Conservation (phyloP, 2,797 vertebrate species). For the Cyclura pinguis region DNA sequence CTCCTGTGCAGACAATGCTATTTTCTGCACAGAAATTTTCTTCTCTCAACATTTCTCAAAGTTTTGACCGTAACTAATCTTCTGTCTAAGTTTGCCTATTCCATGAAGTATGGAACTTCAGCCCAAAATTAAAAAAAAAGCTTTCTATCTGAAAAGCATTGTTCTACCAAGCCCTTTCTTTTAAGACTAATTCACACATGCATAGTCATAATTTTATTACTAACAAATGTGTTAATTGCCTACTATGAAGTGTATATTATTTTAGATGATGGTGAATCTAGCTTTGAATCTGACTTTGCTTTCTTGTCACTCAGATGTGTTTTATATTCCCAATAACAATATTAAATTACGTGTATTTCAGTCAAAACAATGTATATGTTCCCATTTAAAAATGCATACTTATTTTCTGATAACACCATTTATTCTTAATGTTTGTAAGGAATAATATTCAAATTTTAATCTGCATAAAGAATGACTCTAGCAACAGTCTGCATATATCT, state of each 20-base stretch:
- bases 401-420: slow-evolving; percentile 18
- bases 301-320: background rate
- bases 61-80: background rate
- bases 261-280: background rate
- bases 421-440: slow-evolving; percentile 32
- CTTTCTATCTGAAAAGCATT: background rate
- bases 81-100: background rate
- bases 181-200: background rate
- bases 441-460: slow-evolving; percentile 48
- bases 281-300: background rate
- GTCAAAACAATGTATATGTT: background rate
- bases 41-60: background rate
- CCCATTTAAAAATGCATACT: background rate
- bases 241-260: background rate
- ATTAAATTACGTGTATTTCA: slow-evolving; percentile 31
- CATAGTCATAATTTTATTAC: background rate
- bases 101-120: background rate
- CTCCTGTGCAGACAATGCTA: too few relatives aligned
- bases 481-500: slow-evolving; percentile 39
- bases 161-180: background rate
- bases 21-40: too few relatives aligned
- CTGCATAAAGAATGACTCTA: slow-evolving; percentile 40
- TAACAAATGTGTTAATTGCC: background rate
- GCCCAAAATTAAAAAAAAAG: too few relatives aligned
- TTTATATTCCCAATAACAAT: slow-evolving; percentile 17